Base-by-base conservation (phyloP, 2,113 vertebrate genomes). In the Poeciliopsis turrubarensis region DNA sequence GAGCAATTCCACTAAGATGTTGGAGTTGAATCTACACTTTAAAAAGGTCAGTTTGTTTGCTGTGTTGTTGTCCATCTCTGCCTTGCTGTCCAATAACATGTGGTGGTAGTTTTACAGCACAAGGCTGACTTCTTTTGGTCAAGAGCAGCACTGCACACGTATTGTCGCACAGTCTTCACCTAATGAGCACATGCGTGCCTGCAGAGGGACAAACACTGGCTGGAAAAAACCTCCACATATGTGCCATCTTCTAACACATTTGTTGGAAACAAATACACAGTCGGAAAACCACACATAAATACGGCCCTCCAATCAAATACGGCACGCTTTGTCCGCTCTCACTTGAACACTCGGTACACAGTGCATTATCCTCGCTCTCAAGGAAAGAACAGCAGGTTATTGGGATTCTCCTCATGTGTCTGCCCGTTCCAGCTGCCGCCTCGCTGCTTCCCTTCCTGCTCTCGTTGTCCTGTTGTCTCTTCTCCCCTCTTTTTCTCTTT, bases 371-470 rank as follows among this genome's bases (percentile, higher is more conserved):
- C 68, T 75, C 71, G 70, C 77, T 92, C 82, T 87, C 27, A 14
- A 75, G 30, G 63, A 80, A 81, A 81, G 79, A 88, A 85, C 84
- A 68, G 80, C 67, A 81, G 76, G 79, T 82, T 80, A 90, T 93
- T 89, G 80, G 83, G 89, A 93, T 93, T 90, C 87, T 77, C 64
- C 77, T 89, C 82, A 77, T 89, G 77, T 64, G 19, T 80, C 82
- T 17, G 78, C 81, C 74, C 73, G 1, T 80, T 83, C 86, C 85
- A 84, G 82, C 86, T 87, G 82, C 75, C 39, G 51, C 78, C 54
- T 83, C 84, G 66, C 68, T 85, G 75, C 61, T 74, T 81, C 80
- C 82, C 74, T 78, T 86, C 72, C 19, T 65, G 73, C 77, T 73
- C 68, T 78, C 32, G 62, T 61, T 70, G 65, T 75, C 69, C 68